Evolutionary conservation across 35 echinoderm and acorn worm genomes (phyloP).

Genomic region (Hemicentrotus pulcherrimus): DNA sequence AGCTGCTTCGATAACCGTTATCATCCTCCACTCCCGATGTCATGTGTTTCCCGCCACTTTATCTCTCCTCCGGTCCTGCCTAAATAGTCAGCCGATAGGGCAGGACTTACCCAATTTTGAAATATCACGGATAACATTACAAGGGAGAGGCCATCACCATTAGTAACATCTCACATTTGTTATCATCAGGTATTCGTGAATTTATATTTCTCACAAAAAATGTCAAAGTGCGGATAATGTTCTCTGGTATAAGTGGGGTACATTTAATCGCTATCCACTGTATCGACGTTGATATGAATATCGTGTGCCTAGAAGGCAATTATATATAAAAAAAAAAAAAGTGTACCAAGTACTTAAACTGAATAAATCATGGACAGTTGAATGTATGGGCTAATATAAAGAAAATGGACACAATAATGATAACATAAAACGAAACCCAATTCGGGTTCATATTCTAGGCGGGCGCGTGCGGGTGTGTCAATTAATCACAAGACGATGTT

Average conservation of each 20-base stretch:
- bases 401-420: too few species aligned
- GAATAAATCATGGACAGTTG: too few species aligned
- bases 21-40: neutral
- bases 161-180: neutral
- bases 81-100: neutral
- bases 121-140: neutral
- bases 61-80: neutral
- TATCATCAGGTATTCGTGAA: neutral
- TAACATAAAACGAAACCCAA: too few species aligned
- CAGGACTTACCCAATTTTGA: neutral
- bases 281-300: neutral
- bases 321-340: too few species aligned
- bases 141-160: neutral
- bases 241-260: neutral
- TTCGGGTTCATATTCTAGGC: too few species aligned
- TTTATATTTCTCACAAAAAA: neutral
- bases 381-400: too few species aligned
- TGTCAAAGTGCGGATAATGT: neutral
- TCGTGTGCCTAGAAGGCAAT: too few species aligned
- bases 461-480: too few species aligned
- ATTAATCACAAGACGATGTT: too few species aligned
- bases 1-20: constrained; percentile 3
- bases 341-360: too few species aligned
- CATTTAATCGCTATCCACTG: neutral
- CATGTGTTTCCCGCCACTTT: neutral